These are phyloP conservation scores for Aurelia sp. DNA, from an alignment of 30 jellyfish, hydroid and myxozoan genomes.

Conservation along the genomic window DNA sequence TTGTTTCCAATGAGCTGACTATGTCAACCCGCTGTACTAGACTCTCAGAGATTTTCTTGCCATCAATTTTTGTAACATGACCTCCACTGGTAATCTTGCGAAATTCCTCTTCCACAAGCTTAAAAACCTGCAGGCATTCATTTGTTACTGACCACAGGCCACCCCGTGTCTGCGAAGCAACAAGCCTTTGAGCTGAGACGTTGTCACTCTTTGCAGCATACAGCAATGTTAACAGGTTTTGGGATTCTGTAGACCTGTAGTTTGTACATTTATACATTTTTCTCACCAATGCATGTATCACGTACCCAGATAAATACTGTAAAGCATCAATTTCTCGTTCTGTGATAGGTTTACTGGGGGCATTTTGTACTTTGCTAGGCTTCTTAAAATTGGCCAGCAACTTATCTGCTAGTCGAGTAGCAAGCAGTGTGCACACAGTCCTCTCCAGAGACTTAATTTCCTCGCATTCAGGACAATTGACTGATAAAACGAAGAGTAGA, in stretches of 20 bases:
- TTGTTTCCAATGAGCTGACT: conserved; percentile 3
- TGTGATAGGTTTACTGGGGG: no score
- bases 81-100: conserved; percentile 8
- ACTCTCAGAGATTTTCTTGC: conserved; percentile 8
- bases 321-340: no score
- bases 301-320: no score
- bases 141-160: conserved; percentile 34
- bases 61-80: neutral
- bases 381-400: no score
- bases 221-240: neutral
- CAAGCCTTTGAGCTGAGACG: conserved; percentile 8
- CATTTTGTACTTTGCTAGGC: no score
- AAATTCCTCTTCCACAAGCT: conserved; percentile 35
- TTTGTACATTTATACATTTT: neutral
- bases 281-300: conserved; percentile 1
- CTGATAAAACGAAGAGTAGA: no score
- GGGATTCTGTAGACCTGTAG: neutral
- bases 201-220: conserved; percentile 21
- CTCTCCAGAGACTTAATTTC: no score
- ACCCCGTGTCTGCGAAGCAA: conserved; percentile 16
- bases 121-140: conserved; percentile 34
- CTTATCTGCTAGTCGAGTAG: no score
- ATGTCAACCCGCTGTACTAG: conserved; percentile 2
- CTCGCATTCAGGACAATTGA: no score
- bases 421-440: no score